A percentile compares a stretch with the other conserved stretches of the same genome.
These are phyloP conservation scores for Sciurus niger DNA, from an alignment of 2,113 vertebrate species.

Conservation along the genomic window DNA sequence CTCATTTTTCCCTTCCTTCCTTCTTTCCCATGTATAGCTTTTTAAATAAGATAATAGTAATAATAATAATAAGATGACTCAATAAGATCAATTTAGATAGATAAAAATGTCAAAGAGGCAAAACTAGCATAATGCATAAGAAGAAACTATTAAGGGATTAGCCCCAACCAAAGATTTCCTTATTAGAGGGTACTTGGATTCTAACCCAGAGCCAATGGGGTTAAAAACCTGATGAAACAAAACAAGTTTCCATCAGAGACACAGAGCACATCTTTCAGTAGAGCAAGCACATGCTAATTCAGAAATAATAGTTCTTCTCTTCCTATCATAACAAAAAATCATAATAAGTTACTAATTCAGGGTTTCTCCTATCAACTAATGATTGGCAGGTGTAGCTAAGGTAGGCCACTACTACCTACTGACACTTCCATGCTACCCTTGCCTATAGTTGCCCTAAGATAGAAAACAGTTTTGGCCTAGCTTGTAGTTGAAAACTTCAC, in stretches of 20 bases:
- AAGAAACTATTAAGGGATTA: slow-evolving; percentile 17
- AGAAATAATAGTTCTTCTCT: background rate
- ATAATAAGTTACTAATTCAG: background rate
- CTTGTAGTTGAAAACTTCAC: background rate
- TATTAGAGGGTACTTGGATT: background rate
- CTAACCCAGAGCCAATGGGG: background rate
- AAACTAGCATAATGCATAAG: slow-evolving; percentile 19
- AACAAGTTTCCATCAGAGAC: background rate
- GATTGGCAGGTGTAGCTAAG: background rate
- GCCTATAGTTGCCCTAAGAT: background rate
- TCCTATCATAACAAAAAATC: too few relatives aligned
- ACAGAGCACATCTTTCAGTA: background rate
- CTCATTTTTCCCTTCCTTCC: background rate
- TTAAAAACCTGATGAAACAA: background rate
- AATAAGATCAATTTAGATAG: background rate
- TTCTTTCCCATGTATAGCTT: background rate
- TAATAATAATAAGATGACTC: background rate
- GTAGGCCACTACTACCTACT: background rate
- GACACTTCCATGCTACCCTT: background rate
- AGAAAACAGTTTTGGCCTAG: background rate
- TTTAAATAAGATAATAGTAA: background rate
- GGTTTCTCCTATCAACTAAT: background rate
- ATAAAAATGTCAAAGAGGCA: slow-evolving; percentile 30
- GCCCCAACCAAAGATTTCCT: background rate
- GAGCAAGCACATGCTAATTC: background rate